Evolutionary conservation across 2,888 invertebrate genomes (phyloP), one percentile per base, ranked within the genome.

Genomic region (Dorcus parallelipipedus): DNA sequence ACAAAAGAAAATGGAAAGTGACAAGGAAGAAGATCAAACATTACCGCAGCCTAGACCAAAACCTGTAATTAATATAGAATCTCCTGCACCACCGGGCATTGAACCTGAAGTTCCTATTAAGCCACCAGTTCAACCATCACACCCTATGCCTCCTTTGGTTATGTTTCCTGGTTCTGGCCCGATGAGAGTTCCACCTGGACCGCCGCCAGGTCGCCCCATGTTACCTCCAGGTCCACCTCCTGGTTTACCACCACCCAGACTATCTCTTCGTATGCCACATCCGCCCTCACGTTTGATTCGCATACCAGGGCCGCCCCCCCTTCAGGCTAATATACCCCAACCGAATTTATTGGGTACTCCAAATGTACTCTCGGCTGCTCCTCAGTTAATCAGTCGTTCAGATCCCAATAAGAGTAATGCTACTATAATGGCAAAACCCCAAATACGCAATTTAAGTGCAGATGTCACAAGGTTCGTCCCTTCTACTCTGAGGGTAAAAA

Each of bases 391-490:
- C 69, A 86, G 87, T 64, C 84, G 90, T 61, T 86, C 86, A 68
- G 89, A 84, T 1, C 83, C 83, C 1, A 82, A 83, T 47, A 87
- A 79, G 40, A 73, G 71, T 51, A 80, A 85, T 9, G 78, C 79
- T 14, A 97, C 95, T 0, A 97, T 97, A 66, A 91, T 94, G 69
- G 98, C 97, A 0, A 97, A 97, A 75, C 97, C 98, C 0, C 97
- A 97, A 81, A 95, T 99, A 64, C 85, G 95, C 66, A 95, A 94
- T 79, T 80, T 95, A 39, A 93, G 92, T 39, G 94, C 93, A 0
- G 98, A 99, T 78, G 93, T 97, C 1, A 99, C 97, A 0, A 82
- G 95, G 58, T 97, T 98, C 79, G 90, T 95, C 49, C 97, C 97
- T 0, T 95, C 95, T 0, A 90, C 97, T 0, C 80, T 98, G 52